Percentiles rank a stretch among this genome's conserved stretches.
These are phyloP conservation scores for Shinisaurus crocodilurus DNA, from an alignment of 2,113 vertebrate genomes.

Conservation along the genomic window DNA sequence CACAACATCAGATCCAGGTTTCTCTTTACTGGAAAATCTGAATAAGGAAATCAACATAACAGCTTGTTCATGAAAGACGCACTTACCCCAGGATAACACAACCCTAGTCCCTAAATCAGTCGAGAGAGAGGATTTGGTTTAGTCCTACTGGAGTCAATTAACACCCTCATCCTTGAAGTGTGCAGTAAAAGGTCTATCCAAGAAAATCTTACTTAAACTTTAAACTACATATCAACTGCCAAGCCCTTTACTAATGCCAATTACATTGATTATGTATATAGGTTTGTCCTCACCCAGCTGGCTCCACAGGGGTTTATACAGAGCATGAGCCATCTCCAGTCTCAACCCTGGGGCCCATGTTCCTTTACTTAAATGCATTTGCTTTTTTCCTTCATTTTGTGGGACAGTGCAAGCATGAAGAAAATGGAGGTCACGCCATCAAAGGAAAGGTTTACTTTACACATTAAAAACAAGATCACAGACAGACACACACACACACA, in stretches of 20 bases:
- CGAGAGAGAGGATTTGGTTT: neutral
- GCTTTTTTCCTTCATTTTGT: neutral
- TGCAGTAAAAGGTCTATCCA: neutral
- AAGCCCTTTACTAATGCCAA: neutral
- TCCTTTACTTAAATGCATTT: neutral
- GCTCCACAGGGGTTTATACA: neutral
- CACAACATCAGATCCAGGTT: constrained; percentile 3
- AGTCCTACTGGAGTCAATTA: neutral
- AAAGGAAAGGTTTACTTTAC: neutral
- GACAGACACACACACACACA: no score
- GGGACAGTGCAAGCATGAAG: neutral
- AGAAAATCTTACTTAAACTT: neutral
- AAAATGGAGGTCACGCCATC: neutral
- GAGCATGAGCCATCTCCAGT: neutral
- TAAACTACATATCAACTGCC: neutral
- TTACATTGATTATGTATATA: neutral
- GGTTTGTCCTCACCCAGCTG: neutral
- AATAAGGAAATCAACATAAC: neutral
- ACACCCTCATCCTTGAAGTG: neutral
- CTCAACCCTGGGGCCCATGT: neutral
- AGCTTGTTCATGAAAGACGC: constrained; percentile 1
- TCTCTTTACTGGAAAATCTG: neutral
- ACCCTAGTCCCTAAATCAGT: neutral
- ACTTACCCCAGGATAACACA: neutral
- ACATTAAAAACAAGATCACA: neutral